phyloP scores from a whole-genome alignment of 2,797 vertebrate genomes.

The Tiaroga cobitis region DNA sequence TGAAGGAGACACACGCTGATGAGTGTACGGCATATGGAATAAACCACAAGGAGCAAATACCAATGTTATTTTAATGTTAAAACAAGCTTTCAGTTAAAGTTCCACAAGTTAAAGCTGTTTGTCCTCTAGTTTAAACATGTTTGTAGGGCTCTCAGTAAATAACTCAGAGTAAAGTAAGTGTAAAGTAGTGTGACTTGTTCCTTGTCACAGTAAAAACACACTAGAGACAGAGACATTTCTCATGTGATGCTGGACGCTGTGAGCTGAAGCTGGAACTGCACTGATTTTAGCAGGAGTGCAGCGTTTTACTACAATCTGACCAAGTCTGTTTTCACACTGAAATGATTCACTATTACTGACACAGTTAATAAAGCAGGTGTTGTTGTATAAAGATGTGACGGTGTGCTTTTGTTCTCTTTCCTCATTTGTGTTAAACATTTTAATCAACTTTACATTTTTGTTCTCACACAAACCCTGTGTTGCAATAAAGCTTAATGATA shows the following conservation, averaged over 20 bases:
- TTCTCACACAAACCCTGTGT: too few relatives aligned
- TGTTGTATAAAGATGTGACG: too few relatives aligned
- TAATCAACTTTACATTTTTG: too few relatives aligned
- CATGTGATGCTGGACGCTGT: neutral
- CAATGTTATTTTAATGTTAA: neutral
- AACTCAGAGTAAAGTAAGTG: neutral
- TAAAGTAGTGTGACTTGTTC: neutral
- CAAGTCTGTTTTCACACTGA: too few relatives aligned
- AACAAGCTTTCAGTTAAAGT: neutral
- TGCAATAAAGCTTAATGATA: too few relatives aligned
- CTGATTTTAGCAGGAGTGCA: too few relatives aligned
- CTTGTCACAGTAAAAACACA: neutral
- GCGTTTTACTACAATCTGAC: neutral
- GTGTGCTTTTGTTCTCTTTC: too few relatives aligned
- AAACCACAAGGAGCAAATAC: neutral
- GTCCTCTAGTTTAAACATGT: neutral
- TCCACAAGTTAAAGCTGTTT: neutral
- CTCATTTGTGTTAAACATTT: too few relatives aligned
- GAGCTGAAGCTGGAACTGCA: neutral
- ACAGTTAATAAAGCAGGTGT: too few relatives aligned
- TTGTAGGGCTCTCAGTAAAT: neutral
- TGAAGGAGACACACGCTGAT: neutral
- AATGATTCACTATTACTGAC: too few relatives aligned
- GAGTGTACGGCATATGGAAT: neutral
- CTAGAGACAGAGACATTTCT: neutral